A percentile compares a stretch with the other conserved stretches of the same genome.
These are phyloP conservation scores for Nemoura dubitans DNA, from an alignment of 2,888 invertebrate species.

Conservation along the genomic window DNA sequence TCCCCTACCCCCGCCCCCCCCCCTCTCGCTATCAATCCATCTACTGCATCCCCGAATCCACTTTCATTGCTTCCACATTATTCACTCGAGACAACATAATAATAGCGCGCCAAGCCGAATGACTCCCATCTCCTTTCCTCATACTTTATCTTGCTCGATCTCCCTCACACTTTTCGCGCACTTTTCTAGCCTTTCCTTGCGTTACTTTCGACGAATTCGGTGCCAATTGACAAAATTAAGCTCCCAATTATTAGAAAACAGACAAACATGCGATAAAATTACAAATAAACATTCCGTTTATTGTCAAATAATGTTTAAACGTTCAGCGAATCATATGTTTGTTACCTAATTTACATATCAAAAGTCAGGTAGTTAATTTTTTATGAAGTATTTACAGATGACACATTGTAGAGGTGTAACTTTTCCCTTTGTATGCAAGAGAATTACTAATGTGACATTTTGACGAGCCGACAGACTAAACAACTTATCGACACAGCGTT, in stretches of 20 bases:
- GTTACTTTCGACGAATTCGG: neutral
- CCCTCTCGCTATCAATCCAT: conserved; percentile 41
- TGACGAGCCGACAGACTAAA: neutral
- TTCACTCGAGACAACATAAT: conserved; percentile 41
- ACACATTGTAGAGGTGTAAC: no score
- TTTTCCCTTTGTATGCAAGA: no score
- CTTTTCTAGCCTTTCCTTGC: neutral
- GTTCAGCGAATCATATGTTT: no score
- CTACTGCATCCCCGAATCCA: conserved; percentile 42
- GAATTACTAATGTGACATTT: neutral
- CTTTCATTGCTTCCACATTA: conserved; percentile 42
- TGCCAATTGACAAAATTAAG: neutral
- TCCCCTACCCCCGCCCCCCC: conserved; percentile 51
- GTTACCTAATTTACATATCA: no score
- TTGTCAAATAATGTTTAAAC: no score
- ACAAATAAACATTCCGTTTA: no score
- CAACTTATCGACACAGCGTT: neutral
- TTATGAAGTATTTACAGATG: no score
- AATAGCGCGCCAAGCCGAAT: neutral
- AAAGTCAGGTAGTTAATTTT: no score
- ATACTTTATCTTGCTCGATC: neutral
- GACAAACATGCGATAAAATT: no score
- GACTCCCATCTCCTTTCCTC: neutral
- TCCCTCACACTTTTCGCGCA: neutral
- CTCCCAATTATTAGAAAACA: neutral